Conservation (phyloP, 2,113 vertebrate genomes). For the Haplochromis burtoni region DNA sequence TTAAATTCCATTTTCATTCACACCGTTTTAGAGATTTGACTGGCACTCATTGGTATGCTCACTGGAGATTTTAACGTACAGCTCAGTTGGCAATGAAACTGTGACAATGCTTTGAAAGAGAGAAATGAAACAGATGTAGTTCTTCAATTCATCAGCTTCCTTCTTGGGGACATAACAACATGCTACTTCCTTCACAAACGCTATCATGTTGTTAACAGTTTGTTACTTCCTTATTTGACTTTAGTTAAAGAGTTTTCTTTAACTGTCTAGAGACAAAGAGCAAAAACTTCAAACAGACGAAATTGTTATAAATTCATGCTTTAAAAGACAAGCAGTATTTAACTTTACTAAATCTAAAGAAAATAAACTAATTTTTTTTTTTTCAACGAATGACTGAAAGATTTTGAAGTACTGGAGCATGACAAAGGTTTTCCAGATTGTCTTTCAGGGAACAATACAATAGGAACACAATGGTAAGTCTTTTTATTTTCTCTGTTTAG, state of each 20-base stretch:
- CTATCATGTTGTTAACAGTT: background rate
- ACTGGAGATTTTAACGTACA: background rate
- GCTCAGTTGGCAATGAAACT: background rate
- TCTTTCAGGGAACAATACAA: background rate
- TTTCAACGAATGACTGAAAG: background rate
- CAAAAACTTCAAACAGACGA: background rate
- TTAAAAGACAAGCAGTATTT: background rate
- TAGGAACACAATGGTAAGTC: constrained; percentile 47
- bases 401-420: background rate
- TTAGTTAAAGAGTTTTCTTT: background rate
- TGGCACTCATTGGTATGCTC: background rate
- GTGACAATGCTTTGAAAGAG: background rate
- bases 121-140: constrained; percentile 38
- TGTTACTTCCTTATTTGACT: background rate
- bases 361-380: background rate
- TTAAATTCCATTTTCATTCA: background rate
- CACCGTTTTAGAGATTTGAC: background rate
- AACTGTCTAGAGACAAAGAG: background rate
- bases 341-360: background rate
- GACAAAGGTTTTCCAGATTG: background rate
- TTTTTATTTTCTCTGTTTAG: background rate
- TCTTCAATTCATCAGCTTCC: constrained; percentile 14
- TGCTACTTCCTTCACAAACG: background rate
- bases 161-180: background rate
- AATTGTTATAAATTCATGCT: background rate